These are phyloP conservation scores for Cabera pusaria DNA, from an alignment of 2,888 invertebrate species.

Conservation along the genomic window DNA sequence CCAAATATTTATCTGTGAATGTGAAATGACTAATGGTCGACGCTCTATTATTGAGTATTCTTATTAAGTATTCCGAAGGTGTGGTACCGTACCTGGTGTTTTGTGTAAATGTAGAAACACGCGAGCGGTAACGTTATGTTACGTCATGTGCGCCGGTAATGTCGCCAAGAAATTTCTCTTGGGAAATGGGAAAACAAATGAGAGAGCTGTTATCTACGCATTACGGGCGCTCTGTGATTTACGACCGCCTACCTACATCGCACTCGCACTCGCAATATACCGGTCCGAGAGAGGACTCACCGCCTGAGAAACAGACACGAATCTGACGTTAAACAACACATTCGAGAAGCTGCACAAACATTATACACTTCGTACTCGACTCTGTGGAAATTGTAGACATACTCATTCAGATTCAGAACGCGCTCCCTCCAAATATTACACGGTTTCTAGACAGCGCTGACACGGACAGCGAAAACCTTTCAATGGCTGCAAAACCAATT, in stretches of 20 bases:
- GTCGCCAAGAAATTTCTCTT: slow-evolving; percentile 75
- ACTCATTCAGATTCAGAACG: slow-evolving; percentile 20
- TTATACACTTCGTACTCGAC: slow-evolving; percentile 46
- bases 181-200: slow-evolving; percentile 81
- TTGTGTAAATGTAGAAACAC: slow-evolving; percentile 45
- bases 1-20: slow-evolving; percentile 20
- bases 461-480: slow-evolving; percentile 40
- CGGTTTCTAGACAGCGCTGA: slow-evolving; percentile 34
- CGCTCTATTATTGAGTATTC: too few relatives aligned
- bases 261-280: slow-evolving; percentile 51
- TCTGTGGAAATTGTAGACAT: slow-evolving; percentile 25
- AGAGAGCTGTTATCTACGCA: slow-evolving; percentile 80
- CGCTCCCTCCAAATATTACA: slow-evolving; percentile 23
- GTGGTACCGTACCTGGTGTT: too few relatives aligned
- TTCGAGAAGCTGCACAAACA: slow-evolving; percentile 59
- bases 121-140: slow-evolving; percentile 60
- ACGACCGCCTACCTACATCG: slow-evolving; percentile 64
- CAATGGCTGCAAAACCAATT: slow-evolving; percentile 39
- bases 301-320: slow-evolving; percentile 66
- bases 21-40: slow-evolving; percentile 9
- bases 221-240: slow-evolving; percentile 75
- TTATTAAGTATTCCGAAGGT: too few relatives aligned
- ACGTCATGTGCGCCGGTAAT: slow-evolving; percentile 64
- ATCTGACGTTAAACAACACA: slow-evolving; percentile 68
- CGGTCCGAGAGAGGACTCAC: slow-evolving; percentile 63